phyloP scores from a whole-genome alignment of 2,888 invertebrate species.

The Criorhina ranunculi region DNA sequence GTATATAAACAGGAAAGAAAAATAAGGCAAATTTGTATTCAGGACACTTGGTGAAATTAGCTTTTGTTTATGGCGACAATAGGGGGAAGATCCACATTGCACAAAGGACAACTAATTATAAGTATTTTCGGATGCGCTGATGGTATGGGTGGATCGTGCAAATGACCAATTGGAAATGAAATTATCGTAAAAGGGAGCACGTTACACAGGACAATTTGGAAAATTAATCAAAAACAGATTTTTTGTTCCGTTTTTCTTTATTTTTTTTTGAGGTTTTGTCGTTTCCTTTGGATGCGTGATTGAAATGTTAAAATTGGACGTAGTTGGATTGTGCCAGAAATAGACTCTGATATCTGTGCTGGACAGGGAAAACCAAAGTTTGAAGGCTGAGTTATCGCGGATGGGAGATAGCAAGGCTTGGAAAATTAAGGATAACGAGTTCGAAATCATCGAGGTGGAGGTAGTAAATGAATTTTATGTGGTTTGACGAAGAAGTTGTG shows the following conservation, averaged over 20 bases:
- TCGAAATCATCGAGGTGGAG: too few species aligned
- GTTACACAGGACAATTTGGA: conserved; percentile 56
- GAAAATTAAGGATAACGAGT: too few species aligned
- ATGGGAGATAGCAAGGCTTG: too few species aligned
- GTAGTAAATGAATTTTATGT: too few species aligned
- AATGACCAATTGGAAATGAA: conserved; percentile 73
- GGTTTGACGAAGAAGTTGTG: too few species aligned
- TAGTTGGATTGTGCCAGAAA: neutral
- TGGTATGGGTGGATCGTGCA: conserved; percentile 65
- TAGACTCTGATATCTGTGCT: neutral
- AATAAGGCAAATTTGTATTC: conserved; percentile 70
- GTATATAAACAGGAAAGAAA: conserved; percentile 21
- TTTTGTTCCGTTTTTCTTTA: conserved; percentile 1
- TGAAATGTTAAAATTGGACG: neutral
- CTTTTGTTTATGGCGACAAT: conserved; percentile 76
- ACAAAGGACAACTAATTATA: conserved; percentile 75
- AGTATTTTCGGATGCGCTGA: conserved; percentile 61
- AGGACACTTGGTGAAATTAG: conserved; percentile 74
- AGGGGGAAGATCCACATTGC: conserved; percentile 54
- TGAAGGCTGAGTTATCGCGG: too few species aligned
- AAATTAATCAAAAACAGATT: conserved; percentile 63
- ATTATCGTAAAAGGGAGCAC: conserved; percentile 62
- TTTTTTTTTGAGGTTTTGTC: conserved; percentile 1
- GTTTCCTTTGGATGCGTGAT: conserved; percentile 14
- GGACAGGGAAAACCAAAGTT: neutral